phyloP scores from a whole-genome alignment of 2,888 invertebrate species.

The Platycnemis pennipes region DNA sequence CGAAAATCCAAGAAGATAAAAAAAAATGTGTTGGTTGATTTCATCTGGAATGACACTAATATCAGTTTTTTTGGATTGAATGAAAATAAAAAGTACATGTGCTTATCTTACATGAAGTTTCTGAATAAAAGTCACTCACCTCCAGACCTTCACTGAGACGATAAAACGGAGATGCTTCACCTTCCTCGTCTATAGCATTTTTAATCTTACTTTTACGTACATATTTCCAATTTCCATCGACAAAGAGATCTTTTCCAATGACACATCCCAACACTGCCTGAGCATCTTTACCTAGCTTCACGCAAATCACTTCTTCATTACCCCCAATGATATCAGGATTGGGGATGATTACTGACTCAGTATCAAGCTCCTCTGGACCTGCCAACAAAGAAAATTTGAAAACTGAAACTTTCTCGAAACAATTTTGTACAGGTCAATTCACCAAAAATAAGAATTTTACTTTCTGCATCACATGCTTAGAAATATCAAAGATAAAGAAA shows the following conservation, averaged over 20 bases:
- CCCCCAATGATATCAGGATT: background rate
- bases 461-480: no score
- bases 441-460: no score
- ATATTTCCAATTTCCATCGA: background rate
- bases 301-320: background rate
- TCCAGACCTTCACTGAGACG: background rate
- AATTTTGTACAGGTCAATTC: no score
- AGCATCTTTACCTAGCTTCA: background rate
- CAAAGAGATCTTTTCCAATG: background rate
- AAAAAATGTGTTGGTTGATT: no score
- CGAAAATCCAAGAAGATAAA: no score
- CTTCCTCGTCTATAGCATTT: background rate
- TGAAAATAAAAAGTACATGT: no score
- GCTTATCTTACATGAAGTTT: no score
- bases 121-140: background rate
- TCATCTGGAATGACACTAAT: no score
- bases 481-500: no score
- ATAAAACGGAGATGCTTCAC: background rate
- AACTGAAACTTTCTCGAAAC: no score
- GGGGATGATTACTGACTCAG: background rate
- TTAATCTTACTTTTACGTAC: background rate
- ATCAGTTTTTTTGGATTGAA: no score
- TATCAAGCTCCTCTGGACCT: background rate
- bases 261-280: background rate
- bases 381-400: background rate